Conservation (phyloP, 1,140 invertebrate species). For the Nebria ingens region DNA sequence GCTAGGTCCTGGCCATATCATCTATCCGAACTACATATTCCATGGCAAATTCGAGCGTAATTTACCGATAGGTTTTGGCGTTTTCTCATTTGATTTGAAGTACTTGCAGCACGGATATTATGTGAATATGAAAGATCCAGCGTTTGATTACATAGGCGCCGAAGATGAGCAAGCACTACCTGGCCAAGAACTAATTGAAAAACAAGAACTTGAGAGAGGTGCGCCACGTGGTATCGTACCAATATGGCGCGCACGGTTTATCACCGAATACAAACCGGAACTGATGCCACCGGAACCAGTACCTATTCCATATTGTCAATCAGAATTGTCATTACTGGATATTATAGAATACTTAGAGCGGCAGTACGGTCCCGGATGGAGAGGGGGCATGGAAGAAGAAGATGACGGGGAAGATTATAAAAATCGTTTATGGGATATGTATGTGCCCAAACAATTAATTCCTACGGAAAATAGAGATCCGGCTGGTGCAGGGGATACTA, state of each 20-base stretch:
- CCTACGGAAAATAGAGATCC: not conserved
- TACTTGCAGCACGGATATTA: conserved; percentile 59
- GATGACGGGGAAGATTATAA: conserved; percentile 25
- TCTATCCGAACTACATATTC: conserved; percentile 45
- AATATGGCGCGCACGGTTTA: conserved; percentile 51
- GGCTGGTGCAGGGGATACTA: not conserved
- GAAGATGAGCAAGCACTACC: conserved; percentile 25
- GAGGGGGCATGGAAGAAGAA: conserved; percentile 28
- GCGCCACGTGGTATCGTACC: conserved; percentile 30
- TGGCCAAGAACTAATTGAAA: not conserved
- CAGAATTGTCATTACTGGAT: conserved; percentile 34
- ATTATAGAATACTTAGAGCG: conserved; percentile 32
- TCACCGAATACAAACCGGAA: conserved; percentile 52
- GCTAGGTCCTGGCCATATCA: conserved; percentile 54
- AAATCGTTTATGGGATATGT: conserved; percentile 17
- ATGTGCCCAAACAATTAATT: not conserved
- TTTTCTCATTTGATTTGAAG: conserved; percentile 52
- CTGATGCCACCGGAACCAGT: conserved; percentile 53
- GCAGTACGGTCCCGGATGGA: conserved; percentile 14
- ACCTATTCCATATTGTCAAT: conserved; percentile 47
- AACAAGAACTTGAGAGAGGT: conserved; percentile 17
- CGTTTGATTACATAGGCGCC: conserved; percentile 40
- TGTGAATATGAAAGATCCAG: conserved; percentile 39
- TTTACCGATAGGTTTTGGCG: conserved; percentile 51
- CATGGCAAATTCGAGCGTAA: conserved; percentile 54